Conservation (phyloP, 2,797 vertebrate genomes). For the Sebastiscus albofasciatus region DNA sequence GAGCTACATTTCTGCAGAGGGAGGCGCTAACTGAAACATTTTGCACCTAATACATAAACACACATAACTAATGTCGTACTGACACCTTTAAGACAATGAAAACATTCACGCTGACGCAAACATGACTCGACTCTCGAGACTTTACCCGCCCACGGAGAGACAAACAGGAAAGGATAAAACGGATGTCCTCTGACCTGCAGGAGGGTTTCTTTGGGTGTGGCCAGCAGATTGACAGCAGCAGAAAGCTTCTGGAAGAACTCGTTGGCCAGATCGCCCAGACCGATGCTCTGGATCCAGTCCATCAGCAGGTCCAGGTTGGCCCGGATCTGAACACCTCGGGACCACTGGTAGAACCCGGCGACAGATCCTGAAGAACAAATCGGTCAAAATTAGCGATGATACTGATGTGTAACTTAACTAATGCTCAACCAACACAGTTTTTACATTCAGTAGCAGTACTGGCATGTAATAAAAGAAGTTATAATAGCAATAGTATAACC, state of each 20-base stretch:
- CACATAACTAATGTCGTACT: neutral
- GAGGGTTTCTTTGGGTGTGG: slow-evolving; percentile 85
- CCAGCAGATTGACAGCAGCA: slow-evolving; percentile 85
- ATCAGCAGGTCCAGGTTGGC: slow-evolving; percentile 86
- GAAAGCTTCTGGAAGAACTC: slow-evolving; percentile 86
- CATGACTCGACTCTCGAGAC: neutral
- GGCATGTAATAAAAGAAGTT: neutral
- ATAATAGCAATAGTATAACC: neutral
- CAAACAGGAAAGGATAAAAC: slow-evolving; percentile 59
- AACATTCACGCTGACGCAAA: slow-evolving; percentile 16
- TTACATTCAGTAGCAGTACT: neutral
- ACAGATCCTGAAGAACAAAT: slow-evolving; percentile 73
- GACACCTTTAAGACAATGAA: slow-evolving; percentile 27
- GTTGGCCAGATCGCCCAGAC: slow-evolving; percentile 74
- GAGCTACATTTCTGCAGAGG: neutral
- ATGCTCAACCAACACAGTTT: neutral
- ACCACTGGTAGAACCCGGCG: slow-evolving; percentile 86
- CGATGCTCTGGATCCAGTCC: slow-evolving; percentile 84
- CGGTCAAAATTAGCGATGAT: neutral
- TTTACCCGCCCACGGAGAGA: neutral
- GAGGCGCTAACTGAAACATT: neutral
- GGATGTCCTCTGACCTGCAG: slow-evolving; percentile 80
- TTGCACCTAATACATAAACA: slow-evolving; percentile 27
- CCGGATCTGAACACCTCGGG: slow-evolving; percentile 84
- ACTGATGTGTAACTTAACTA: neutral